Percentiles rank a stretch among this genome's conserved stretches.
These are phyloP conservation scores for Luehdorfia chinensis DNA, from an alignment of 1,140 invertebrate species.

Conservation along the genomic window DNA sequence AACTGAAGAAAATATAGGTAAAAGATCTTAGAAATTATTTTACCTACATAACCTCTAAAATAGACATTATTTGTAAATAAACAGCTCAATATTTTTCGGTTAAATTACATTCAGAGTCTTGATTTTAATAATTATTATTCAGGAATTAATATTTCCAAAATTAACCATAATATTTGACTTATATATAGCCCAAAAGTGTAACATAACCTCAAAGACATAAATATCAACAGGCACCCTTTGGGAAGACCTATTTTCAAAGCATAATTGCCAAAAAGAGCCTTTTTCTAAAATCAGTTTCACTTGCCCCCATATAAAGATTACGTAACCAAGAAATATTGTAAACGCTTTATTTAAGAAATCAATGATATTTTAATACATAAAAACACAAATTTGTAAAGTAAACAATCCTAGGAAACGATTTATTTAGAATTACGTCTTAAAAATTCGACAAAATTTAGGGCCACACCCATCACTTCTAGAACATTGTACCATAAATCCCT, in stretches of 20 bases:
- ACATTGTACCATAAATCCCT: conserved; percentile 42
- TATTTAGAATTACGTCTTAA: conserved; percentile 71
- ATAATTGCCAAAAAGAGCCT: conserved; percentile 88
- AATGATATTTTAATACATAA: conserved; percentile 78
- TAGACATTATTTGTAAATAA: conserved; percentile 12
- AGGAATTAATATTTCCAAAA: too few relatives aligned
- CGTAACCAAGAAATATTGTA: conserved; percentile 69
- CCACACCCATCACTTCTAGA: conserved; percentile 72
- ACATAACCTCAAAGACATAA: conserved; percentile 56
- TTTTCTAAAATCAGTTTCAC: conserved; percentile 77
- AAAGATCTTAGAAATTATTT: neutral
- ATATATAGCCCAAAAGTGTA: conserved; percentile 17
- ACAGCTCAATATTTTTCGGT: conserved; percentile 3
- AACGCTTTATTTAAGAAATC: conserved; percentile 75
- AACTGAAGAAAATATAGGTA: too few relatives aligned
- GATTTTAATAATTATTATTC: too few relatives aligned
- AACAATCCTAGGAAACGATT: conserved; percentile 77
- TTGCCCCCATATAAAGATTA: conserved; percentile 51
- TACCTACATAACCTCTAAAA: conserved; percentile 19
- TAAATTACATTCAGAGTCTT: too few relatives aligned
- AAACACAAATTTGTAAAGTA: conserved; percentile 77
- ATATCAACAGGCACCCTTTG: conserved; percentile 30
- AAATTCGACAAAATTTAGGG: conserved; percentile 50
- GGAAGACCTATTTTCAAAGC: conserved; percentile 77
- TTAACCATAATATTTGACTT: neutral